Percentiles rank a stretch among this genome's conserved stretches.
Conservation (phyloP, 2,888 invertebrate genomes). For the Stenoptilia bipunctidactyla region DNA sequence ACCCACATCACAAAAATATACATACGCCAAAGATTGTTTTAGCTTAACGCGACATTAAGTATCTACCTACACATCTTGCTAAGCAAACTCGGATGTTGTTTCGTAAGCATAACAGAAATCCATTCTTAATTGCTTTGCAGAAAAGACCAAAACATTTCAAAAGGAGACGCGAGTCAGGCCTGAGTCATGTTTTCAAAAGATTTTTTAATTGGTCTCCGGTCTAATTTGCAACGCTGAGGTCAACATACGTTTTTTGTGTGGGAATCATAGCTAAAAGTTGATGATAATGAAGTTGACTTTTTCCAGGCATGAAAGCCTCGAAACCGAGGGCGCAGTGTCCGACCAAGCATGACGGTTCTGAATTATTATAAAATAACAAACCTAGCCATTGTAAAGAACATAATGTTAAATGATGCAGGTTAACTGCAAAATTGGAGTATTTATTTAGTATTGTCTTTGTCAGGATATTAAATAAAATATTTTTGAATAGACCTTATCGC, state of each 20-base stretch:
- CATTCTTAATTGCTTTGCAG: background rate
- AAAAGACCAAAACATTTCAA: background rate
- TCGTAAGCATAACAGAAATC: background rate
- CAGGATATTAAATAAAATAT: no score
- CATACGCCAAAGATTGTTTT: background rate
- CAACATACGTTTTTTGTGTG: background rate
- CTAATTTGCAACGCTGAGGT: background rate
- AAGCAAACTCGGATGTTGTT: background rate
- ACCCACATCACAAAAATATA: background rate
- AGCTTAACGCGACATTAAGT: background rate
- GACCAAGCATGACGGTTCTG: conserved; percentile 40
- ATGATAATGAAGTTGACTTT: background rate
- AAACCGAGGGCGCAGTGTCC: conserved; percentile 33
- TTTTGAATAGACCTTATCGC: no score
- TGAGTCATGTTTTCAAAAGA: background rate
- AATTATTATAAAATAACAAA: conserved; percentile 5
- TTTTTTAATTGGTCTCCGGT: background rate
- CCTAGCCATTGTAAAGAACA: no score
- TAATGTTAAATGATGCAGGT: no score
- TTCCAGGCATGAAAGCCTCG: conserved; percentile 19
- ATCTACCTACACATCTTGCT: background rate
- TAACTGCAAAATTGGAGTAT: no score
- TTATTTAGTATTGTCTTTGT: no score
- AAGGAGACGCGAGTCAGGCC: background rate
- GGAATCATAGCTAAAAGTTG: background rate